Base-by-base conservation (phyloP, 2,797 vertebrate species). In the Urocyon cinereoargenteus region DNA sequence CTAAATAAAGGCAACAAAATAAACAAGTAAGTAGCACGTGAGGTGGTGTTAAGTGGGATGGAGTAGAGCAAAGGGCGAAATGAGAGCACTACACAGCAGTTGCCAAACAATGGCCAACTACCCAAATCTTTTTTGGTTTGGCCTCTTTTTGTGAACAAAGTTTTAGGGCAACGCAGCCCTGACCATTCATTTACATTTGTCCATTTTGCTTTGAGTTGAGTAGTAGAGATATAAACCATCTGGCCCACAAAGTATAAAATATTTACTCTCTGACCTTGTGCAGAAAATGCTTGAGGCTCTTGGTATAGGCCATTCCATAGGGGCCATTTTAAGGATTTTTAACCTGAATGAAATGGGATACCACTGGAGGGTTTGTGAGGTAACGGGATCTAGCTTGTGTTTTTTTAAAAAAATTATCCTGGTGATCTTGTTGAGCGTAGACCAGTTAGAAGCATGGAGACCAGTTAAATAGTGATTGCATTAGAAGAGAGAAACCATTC, bases 201-300 rank as follows among this genome's bases (percentile, higher is more conserved):
- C 45, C 68, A 34, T 28, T 81, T 13, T 88, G 15, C n/a, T 90
- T 81, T 92, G 81, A 95, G 10, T 81, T 84, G 97, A 96, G n/a
- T 36, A 87, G 26, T 21, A 89, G 64, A 64, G 9, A 66, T 57
- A 68, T 24, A 92, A 64, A 89, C 24, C 19, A 3, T 6, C 10
- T 73, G 36, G 6, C 8, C 45, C 40, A 36, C 26, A 79, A 95
- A 90, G 2, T 6, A 22, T 61, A 66, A 77, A 73, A 51, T 68
- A 89, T 84, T 97, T 94, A 34, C n/a, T 68, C 22, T 91, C 15
- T 85, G 70, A 24, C 4, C 14, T 78, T 90, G 53, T 68, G 66
- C 36, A 90, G 49, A 86, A 90, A 93, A 70, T 34, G 4, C 75
- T 8, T 57, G 24, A 82, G 51, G 14, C 18, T 94, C 22, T 73